These are phyloP conservation scores for Oithona nana DNA, from an alignment of 2,888 invertebrate genomes.

Conservation along the genomic window DNA sequence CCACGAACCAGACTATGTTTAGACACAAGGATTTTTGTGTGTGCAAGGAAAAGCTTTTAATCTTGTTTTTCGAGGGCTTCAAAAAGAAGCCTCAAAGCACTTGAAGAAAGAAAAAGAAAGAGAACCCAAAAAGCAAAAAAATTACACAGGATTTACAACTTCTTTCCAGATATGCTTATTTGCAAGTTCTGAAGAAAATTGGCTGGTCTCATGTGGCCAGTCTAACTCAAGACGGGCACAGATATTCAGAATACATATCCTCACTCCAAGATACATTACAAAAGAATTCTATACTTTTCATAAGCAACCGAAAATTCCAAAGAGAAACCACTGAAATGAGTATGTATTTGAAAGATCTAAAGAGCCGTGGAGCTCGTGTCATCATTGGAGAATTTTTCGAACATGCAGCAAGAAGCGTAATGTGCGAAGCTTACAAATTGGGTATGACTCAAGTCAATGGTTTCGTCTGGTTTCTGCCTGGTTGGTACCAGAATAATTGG, in stretches of 20 bases:
- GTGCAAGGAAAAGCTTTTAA: too few relatives aligned
- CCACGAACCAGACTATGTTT: too few relatives aligned
- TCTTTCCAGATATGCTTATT: constrained; percentile 39
- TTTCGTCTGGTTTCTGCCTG: constrained; percentile 69
- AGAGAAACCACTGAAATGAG: constrained; percentile 37
- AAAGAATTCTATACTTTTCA: constrained; percentile 40
- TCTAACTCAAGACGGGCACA: constrained; percentile 56
- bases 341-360: constrained; percentile 43
- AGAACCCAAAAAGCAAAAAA: too few relatives aligned
- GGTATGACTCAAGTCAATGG: constrained; percentile 49
- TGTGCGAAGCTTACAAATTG: constrained; percentile 56
- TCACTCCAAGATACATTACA: constrained; percentile 24
- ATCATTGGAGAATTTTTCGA: constrained; percentile 59
- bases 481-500: constrained; percentile 36
- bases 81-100: too few relatives aligned
- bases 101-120: too few relatives aligned
- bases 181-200: constrained; percentile 37
- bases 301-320: constrained; percentile 48
- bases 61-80: too few relatives aligned
- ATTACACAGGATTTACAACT: too few relatives aligned
- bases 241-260: constrained; percentile 54
- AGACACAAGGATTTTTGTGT: too few relatives aligned
- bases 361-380: constrained; percentile 45
- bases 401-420: constrained; percentile 39
- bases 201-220: constrained; percentile 53